A percentile compares a stretch with the other conserved stretches of the same genome.
These are phyloP conservation scores for Mionectes macconnelli DNA, from an alignment of 2,113 vertebrate genomes.

Conservation along the genomic window DNA sequence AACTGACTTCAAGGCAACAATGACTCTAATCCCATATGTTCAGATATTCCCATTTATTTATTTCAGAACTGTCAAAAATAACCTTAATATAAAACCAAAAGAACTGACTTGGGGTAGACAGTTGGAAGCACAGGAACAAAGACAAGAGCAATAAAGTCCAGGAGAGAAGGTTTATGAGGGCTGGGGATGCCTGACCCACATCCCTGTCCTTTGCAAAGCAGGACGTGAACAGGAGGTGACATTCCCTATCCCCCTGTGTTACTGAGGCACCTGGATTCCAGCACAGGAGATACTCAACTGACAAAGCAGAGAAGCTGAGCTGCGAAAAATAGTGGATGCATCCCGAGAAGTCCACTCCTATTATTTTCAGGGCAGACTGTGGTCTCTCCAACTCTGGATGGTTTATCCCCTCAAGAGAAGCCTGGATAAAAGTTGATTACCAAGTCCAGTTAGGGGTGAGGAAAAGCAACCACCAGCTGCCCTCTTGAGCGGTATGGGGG, in stretches of 20 bases:
- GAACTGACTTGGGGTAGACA: not conserved
- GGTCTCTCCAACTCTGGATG: not conserved
- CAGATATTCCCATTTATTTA: not conserved
- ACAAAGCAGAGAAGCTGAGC: not conserved
- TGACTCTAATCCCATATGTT: rapidly evolving
- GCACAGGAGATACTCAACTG: not conserved
- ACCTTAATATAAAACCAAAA: not conserved
- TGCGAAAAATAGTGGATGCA: not conserved
- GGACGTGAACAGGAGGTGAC: not conserved
- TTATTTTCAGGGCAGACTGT: not conserved
- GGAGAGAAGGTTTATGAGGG: not conserved
- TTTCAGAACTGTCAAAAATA: not conserved
- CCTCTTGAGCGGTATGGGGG: not conserved
- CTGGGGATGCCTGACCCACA: not conserved
- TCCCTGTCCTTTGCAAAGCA: not conserved
- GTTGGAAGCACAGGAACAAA: not conserved
- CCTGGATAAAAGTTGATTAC: not conserved
- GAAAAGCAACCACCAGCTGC: not conserved
- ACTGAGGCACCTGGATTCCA: not conserved
- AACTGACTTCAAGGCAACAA: not conserved
- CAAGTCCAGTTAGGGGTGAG: not conserved
- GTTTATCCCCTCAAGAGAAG: not conserved
- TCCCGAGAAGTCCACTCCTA: not conserved
- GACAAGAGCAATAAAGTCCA: not conserved
- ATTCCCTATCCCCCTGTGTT: not conserved